Evolutionary conservation across 2,888 invertebrate species (phyloP).

Genomic region (Loripinus fragilis): DNA sequence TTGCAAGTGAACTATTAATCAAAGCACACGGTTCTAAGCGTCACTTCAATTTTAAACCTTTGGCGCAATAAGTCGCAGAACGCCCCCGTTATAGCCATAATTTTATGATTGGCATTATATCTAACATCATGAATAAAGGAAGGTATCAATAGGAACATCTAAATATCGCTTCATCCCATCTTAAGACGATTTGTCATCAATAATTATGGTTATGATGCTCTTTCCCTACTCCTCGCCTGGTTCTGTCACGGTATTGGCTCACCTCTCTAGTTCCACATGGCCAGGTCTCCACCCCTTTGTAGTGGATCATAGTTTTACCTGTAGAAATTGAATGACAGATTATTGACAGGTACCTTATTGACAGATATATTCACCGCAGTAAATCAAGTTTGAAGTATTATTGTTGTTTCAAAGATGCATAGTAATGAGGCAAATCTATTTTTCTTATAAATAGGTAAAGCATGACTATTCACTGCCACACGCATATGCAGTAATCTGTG

Average conservation of each 20-base stretch:
- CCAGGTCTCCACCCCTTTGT: not conserved
- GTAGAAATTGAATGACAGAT: slow-evolving; percentile 15
- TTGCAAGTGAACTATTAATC: too few relatives aligned
- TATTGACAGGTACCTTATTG: slow-evolving; percentile 3
- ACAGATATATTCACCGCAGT: slow-evolving; percentile 7
- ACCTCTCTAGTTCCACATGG: slow-evolving; percentile 2
- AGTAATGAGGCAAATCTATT: too few relatives aligned
- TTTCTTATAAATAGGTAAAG: too few relatives aligned
- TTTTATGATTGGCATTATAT: not conserved
- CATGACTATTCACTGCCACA: too few relatives aligned
- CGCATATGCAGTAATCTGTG: too few relatives aligned
- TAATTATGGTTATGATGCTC: not conserved
- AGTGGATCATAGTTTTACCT: not conserved
- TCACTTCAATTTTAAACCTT: too few relatives aligned
- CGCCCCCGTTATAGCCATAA: slow-evolving; percentile 7
- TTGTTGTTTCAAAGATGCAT: too few relatives aligned
- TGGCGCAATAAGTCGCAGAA: not conserved
- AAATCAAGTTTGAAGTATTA: slow-evolving; percentile 17
- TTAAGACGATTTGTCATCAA: slow-evolving; percentile 2
- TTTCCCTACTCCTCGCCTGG: not conserved
- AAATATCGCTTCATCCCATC: slow-evolving; percentile 11
- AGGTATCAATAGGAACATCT: not conserved
- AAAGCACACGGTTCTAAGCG: too few relatives aligned
- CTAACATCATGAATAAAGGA: not conserved
- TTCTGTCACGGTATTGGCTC: not conserved